Evolutionary conservation across 92 coral and sea anemone genomes (phyloP), one percentile per base, ranked within the genome.

Genomic region (Hydrozoanthus gracilis): DNA sequence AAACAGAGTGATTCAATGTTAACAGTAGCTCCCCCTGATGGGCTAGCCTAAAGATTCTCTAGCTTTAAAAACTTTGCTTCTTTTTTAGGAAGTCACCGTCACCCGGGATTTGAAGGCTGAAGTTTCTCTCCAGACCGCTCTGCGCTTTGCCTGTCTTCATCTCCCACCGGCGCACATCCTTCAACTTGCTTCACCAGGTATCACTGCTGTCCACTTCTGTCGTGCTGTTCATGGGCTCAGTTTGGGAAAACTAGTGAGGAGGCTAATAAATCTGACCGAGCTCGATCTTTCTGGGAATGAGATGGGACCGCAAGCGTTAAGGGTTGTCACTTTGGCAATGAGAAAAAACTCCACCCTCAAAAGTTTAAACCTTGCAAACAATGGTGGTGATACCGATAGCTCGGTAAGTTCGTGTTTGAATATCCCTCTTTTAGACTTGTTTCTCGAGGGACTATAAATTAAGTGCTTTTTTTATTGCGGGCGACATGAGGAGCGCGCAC

Each of bases 231-330:
- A 82, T 17, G 94, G 83, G 27, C 72, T 86, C 39, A 82, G 52
- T 61, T 62, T 82, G 8, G 74, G 73, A 44, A 87, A 82, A 39
- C 48, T 92, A 11, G 64, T 89, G 5, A 61, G 27, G 18, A 76
- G 87, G 74, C 86, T 92, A 51, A 76, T 51, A 8, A 82, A 77
- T 58, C 79, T 92, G 46, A 82, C 76, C 2, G 94, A 86, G 64
- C 92, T 92, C 35, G 92, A 92, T 65, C 52, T 92, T 39, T 89
- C 94, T 6, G 88, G 86, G 56, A 92, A 92, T 73, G 90, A 78
- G 27, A 83, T 92, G 65, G 94, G 94, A 6, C 94, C 94, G 54
- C 94, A 92, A 27, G 92, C 92, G 10, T 92, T 92, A 62, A 87
- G 94, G 46, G 92, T 92, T 80, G 77, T 92, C 27, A 88, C 91